Base-by-base conservation (phyloP, 2,113 vertebrate species). In the Actenoides hombroni region DNA sequence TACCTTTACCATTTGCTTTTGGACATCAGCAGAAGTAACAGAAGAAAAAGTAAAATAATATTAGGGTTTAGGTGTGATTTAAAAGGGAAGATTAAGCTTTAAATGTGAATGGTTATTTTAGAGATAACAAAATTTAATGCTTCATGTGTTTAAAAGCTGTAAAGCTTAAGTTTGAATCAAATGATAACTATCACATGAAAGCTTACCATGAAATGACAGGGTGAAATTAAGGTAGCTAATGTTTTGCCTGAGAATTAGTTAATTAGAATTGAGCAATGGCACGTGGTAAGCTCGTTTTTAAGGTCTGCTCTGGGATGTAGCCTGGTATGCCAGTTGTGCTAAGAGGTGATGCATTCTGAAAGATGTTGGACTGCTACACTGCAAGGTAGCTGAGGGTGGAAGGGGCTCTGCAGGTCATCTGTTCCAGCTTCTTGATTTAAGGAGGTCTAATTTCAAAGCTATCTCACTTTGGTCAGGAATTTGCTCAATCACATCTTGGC, bases 371-470 rank as follows among this genome's bases (percentile, higher is more conserved):
- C 53, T 1, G 0, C 8, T 26, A 13, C 48, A 57, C 48, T 1
- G 1, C 44, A 49, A 68, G 48, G 44, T 25, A 60, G 14, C 63
- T 53, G 37, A 61, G 63, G 59, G 63, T 73, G 9, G 70, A 90
- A 61, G n/a, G 21, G 60, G 40, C n/a, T 80, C 16, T 63, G 13
- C 42, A 67, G 71, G 68, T 90, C 83, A 51, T 67, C 44, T 74
- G 9, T 11, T 44, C 83, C 76, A 90, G 29, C 24, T 31, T 77
- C 63, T 71, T 89, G 23, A 60, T 82, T 78, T 51, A 82, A 74
- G 67, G 53, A 88, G 60, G 59, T 79, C 49, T 90, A 17, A 74
- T 79, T 94, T 92, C 71, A 90, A 90, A 92, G 51, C 19, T n/a
- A 83, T 21, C 18, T 76, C 59, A 31, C 48, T 94, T 91, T 67